These are phyloP conservation scores for Macrosteles quadrilineatus DNA, from an alignment of 1,140 invertebrate genomes.

Conservation along the genomic window DNA sequence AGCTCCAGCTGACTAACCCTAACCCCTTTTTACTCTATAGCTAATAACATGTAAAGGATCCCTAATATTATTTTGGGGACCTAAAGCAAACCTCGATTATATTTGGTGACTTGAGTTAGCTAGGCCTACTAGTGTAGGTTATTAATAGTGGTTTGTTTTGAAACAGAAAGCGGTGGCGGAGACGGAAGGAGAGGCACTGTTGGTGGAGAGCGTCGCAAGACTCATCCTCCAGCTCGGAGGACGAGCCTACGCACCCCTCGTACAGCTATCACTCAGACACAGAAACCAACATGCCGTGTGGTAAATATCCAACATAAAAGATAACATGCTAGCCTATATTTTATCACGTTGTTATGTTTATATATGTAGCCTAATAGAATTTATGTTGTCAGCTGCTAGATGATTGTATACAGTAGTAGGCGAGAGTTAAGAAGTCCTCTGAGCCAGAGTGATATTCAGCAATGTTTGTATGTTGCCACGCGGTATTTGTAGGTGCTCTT, in stretches of 20 bases:
- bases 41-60: no score
- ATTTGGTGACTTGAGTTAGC: no score
- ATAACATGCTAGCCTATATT: not conserved
- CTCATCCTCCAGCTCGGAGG: slow-evolving; percentile 22
- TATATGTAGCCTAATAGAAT: not conserved
- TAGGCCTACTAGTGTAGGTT: no score
- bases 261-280: slow-evolving; percentile 29
- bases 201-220: slow-evolving; percentile 7
- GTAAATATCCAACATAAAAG: slow-evolving; percentile 8
- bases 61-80: no score
- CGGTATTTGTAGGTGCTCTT: not conserved
- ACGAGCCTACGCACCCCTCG: slow-evolving; percentile 2
- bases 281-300: slow-evolving; percentile 35
- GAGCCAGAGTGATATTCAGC: no score
- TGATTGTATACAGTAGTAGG: no score
- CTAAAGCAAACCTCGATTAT: no score
- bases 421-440: no score
- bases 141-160: no score
- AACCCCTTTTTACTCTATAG: no score
- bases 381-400: not conserved
- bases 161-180: slow-evolving; percentile 14
- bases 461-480: no score
- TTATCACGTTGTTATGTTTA: not conserved
- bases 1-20: no score
- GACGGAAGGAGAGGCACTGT: not conserved